phyloP scores from a whole-genome alignment of 2,888 invertebrate genomes.

The Iselma pallidipennis region DNA sequence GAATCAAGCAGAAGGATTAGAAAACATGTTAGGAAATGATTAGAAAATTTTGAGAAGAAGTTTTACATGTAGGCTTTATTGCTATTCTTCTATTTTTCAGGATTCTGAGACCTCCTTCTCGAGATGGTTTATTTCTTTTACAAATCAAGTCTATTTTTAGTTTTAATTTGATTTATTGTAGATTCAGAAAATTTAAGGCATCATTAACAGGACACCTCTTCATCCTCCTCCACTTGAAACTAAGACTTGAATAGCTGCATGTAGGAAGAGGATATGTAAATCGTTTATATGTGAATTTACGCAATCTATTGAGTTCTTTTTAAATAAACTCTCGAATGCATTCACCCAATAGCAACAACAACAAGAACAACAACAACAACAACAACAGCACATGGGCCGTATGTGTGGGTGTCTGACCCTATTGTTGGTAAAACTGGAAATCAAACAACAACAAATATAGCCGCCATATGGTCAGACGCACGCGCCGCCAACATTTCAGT shows the following conservation, averaged over 20 bases:
- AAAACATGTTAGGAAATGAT: no score
- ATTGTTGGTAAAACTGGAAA: constrained; percentile 28
- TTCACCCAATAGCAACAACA: constrained; percentile 22
- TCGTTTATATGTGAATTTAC: constrained; percentile 35
- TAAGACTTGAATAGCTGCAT: constrained; percentile 7
- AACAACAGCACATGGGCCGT: neutral
- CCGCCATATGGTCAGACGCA: constrained; percentile 23
- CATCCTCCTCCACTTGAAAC: neutral
- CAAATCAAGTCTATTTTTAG: no score
- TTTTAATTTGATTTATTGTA: neutral
- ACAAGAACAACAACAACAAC: neutral
- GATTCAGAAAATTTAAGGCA: no score
- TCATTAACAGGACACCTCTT: neutral
- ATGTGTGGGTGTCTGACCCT: constrained; percentile 34
- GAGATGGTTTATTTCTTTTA: no score
- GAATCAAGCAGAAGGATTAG: no score
- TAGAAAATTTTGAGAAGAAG: no score
- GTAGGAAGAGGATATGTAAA: constrained; percentile 35
- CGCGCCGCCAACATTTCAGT: constrained; percentile 8
- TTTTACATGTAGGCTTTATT: no score
- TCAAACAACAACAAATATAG: constrained; percentile 22
- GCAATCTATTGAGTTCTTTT: constrained; percentile 32
- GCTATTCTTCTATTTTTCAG: no score
- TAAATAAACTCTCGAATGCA: constrained; percentile 17
- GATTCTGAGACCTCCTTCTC: no score